phyloP scores from a whole-genome alignment of 2,888 invertebrate genomes.

The Heliconius charithonia region DNA sequence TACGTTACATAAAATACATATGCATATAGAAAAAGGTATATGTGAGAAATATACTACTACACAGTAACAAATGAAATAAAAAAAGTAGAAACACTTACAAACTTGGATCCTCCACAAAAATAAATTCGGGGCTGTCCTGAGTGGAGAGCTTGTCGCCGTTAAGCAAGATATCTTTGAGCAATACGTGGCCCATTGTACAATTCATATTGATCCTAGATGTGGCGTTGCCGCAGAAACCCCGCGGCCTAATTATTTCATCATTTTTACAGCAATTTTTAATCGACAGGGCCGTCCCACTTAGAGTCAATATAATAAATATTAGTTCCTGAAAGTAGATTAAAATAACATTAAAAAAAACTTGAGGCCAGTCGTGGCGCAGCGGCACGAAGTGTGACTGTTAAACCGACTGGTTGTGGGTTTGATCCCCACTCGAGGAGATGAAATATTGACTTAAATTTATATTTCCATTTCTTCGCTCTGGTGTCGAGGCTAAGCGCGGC shows the following conservation, averaged over 20 bases:
- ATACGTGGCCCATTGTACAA: constrained; percentile 66
- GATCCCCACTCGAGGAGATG: too few species aligned
- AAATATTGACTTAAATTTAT: too few species aligned
- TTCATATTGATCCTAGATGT: constrained; percentile 55
- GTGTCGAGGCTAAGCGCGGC: too few species aligned
- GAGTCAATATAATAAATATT: constrained; percentile 58
- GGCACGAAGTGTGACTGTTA: too few species aligned
- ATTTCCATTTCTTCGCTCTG: too few species aligned
- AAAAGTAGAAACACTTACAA: constrained; percentile 54
- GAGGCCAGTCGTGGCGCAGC: too few species aligned
- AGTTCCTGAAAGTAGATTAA: constrained; percentile 59
- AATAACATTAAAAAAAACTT: not conserved
- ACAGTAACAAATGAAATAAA: not conserved
- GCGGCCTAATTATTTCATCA: constrained; percentile 55
- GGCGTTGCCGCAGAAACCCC: constrained; percentile 57
- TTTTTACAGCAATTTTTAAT: constrained; percentile 65
- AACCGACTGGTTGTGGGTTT: too few species aligned
- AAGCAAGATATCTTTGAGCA: constrained; percentile 66
- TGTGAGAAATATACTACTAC: not conserved
- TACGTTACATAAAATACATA: too few species aligned
- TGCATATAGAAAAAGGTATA: not conserved
- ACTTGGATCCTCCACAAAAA: constrained; percentile 68
- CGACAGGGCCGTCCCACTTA: constrained; percentile 54
- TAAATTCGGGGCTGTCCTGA: constrained; percentile 63
- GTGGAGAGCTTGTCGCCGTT: constrained; percentile 69